Base-by-base conservation (phyloP, 1,140 invertebrate species). In the Planococcus citri region DNA sequence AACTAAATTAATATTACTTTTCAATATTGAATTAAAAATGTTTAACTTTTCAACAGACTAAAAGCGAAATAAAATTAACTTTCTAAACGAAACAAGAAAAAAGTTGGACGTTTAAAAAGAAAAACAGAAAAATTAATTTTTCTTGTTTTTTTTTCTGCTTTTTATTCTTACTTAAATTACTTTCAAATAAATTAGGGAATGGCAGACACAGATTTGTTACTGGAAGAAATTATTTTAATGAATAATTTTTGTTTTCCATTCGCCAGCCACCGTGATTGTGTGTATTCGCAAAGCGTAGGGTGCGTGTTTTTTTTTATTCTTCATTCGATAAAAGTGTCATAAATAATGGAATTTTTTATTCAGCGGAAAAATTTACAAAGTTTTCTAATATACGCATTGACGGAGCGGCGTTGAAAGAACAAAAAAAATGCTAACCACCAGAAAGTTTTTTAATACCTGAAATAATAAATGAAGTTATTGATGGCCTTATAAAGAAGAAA, bases 1-100 rank as follows among this genome's bases (percentile, higher is more conserved):
- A 64, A 64, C 60, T 27, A 27, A 64, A 64, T 64, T 64, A 64
- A 64, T 64, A 64, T 64, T 64, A 27, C 60, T 64, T 64, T 64
- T 64, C 60, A 64, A 64, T 64, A 64, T 64, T 64, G 60, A 64
- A 64, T 64, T 64, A 64, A 64, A 64, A 64, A 64, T 64, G 60
- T 64, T 64, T 17, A 64, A 64, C 60, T 64, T 64, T 64, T 27
- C 10, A 64, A 25, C 60, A 27, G 25, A 27, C 22, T 64, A 64
- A 64, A 25, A 64, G 20, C 21, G 9, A 64, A 64, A 64, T 64
- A 64, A 64, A 64, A 64, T 64, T 64, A 64, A 64, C 60, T 64
- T 64, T 64, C 25, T 64, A 64, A 64, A 64, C 21, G 25, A 64
- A 64, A 64, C 60, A 64, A 64, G 25, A 64, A 64, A 64, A 64